Evolutionary conservation across 2,888 invertebrate species (phyloP), one percentile per base, ranked within the genome.

Genomic region (Cheilosia pagana): DNA sequence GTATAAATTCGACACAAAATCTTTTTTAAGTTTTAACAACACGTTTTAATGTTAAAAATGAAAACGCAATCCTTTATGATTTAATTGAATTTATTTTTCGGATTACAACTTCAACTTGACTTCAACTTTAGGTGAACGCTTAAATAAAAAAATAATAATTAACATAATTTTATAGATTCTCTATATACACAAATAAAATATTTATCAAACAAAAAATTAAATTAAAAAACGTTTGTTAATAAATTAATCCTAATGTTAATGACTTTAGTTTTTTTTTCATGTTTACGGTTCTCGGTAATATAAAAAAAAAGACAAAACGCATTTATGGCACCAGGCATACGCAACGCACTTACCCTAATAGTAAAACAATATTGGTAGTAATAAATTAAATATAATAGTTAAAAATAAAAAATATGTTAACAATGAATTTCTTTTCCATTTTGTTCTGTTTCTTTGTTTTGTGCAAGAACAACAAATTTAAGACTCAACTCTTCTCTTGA

Each of bases 181-280:
- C 52, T 35, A 28, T 62, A 60, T 77, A 14, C 68, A 72, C 65
- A 60, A 39, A 23, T 45, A 45, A 63, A 43, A 60, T 50, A 16
- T n/a, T 45, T 67, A 35, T 39, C 57, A 59, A 41, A 52, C 25
- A 25, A 59, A 25, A 59, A 45, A 65, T 76, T 35, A 23, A 21
- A 45, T 31, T 55, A 28, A 28, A 28, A 67, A 67, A 16, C 10
- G 14, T 45, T 65, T 60, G 77, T 78, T 71, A 86, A 87, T 87
- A 87, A 87, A 77, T 87, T 79, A 86, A 50, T 65, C 55, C 71
- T 78, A 86, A 55, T 81, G 86, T 87, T 87, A 86, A 81, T 86
- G 86, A 87, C 87, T 87, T 87, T 79, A 79, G 39, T 68, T 78
- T 63, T 72, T 12, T 35, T 35, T 12, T 12, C 3, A 35, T 45